phyloP scores from a whole-genome alignment of 2,113 vertebrate genomes.

The Bos indicus region DNA sequence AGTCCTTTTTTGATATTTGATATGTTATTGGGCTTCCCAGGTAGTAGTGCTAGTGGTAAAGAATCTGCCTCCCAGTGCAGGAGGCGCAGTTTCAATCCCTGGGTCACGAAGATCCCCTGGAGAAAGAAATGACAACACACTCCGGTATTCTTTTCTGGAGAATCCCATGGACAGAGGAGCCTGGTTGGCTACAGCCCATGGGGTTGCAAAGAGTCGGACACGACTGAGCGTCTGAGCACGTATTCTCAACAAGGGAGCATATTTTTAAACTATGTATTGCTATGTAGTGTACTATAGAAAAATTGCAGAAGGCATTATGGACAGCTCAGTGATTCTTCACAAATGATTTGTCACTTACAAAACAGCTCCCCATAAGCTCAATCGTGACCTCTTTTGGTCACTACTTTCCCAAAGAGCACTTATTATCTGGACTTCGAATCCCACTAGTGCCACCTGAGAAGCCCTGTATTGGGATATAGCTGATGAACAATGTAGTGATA shows the following conservation, averaged over 20 bases:
- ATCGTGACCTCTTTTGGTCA: neutral
- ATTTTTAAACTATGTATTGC: neutral
- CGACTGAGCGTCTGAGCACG: neutral
- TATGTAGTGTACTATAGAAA: slow-evolving; percentile 2
- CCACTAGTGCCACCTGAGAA: neutral
- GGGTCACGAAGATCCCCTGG: neutral
- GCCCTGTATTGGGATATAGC: neutral
- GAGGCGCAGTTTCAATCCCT: neutral
- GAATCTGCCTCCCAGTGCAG: neutral
- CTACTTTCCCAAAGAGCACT: neutral
- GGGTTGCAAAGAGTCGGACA: neutral
- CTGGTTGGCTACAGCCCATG: neutral
- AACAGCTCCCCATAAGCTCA: neutral
- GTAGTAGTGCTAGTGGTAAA: neutral
- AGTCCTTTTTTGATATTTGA: neutral
- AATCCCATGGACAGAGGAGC: neutral
- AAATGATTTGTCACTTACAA: neutral
- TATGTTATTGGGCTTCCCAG: neutral
- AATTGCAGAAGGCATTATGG: neutral
- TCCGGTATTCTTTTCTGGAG: neutral
- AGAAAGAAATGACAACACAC: neutral
- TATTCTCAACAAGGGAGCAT: neutral
- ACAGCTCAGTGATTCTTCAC: neutral
- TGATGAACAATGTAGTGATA: neutral
- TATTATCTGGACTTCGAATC: slow-evolving; percentile 3